Evolutionary conservation across 2,797 vertebrate species (phyloP), one percentile per base, ranked within the genome.

Genomic region (Enteromius mattozi): DNA sequence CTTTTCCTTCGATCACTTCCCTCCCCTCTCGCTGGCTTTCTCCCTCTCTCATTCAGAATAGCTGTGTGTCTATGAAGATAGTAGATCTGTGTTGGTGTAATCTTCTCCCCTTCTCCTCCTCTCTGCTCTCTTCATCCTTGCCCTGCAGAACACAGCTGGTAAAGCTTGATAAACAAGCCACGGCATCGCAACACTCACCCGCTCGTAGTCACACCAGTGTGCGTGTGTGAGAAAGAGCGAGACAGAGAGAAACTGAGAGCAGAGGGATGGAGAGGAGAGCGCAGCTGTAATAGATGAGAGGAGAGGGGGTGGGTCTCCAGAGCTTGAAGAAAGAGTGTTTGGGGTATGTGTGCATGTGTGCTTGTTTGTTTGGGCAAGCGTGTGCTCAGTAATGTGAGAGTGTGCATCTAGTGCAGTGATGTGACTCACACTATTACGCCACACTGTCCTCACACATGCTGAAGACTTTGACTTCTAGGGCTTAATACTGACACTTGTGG

Each of bases 161-260:
- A 93, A 92, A 94, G 92, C 88, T 91, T 91, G 95, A 95, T 95
- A 95, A 95, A 94, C 92, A 94, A 91, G 88, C 87, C 88, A 40
- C 35, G 49, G 85, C 89, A 89, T 90, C 89, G 87, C 87, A 84
- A 56, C 72, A 45, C 80, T 56, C 59, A 82, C 51, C 77, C 78
- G 51, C 84, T 84, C 42, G n/a, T 63, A 61, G n/a, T 68, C 75
- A 75, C 54, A 78, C 80, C 72, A 49, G 70, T 33, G 71, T 92
- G 91, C 78, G 54, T 56, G 85, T 88, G 84, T 65, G 84, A 45
- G 65, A 49, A 80, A 54, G 69, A 35, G n/a, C 2, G 14, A 63
- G 65, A 47, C 71, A 27, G 79, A 12, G 45, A 30, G 72, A 78
- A 74, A 42, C 45, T 51, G 47, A 17, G 30, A 70, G 59, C 63